Conservation (phyloP, 2,113 vertebrate species). For the Perca schrenkii region DNA sequence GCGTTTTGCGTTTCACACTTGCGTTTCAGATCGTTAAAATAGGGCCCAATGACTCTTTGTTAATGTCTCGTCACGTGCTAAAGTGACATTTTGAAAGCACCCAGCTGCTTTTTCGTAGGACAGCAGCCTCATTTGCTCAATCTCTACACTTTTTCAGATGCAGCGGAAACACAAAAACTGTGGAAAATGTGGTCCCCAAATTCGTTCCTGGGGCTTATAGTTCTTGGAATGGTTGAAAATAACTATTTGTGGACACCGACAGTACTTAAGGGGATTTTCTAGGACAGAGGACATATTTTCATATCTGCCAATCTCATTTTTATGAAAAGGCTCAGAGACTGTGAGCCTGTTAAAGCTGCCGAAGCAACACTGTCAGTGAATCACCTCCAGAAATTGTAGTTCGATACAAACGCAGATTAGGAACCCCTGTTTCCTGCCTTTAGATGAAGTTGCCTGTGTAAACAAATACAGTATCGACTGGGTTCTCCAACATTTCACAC, state of each 20-base stretch:
- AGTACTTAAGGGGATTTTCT: neutral
- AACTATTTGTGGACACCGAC: conserved; percentile 1
- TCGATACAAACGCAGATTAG: neutral
- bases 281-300: conserved; percentile 16
- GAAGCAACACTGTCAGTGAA: neutral
- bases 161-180: neutral
- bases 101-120: neutral
- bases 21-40: too few species aligned
- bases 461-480: conserved; percentile 20
- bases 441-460: conserved; percentile 17
- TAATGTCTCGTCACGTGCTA: neutral
- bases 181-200: neutral
- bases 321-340: conserved; percentile 11
- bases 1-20: too few species aligned
- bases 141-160: neutral
- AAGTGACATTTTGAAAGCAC: conserved; percentile 1
- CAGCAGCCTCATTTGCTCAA: neutral
- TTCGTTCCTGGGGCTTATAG: neutral
- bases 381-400: conserved; percentile 1
- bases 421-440: conserved; percentile 31
- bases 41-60: conserved; percentile 15
- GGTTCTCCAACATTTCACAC: conserved; percentile 7
- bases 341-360: conserved; percentile 19
- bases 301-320: conserved; percentile 32
- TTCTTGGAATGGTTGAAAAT: neutral